Conservation (phyloP, 1,140 invertebrate genomes). For the Heliothis virescens region DNA sequence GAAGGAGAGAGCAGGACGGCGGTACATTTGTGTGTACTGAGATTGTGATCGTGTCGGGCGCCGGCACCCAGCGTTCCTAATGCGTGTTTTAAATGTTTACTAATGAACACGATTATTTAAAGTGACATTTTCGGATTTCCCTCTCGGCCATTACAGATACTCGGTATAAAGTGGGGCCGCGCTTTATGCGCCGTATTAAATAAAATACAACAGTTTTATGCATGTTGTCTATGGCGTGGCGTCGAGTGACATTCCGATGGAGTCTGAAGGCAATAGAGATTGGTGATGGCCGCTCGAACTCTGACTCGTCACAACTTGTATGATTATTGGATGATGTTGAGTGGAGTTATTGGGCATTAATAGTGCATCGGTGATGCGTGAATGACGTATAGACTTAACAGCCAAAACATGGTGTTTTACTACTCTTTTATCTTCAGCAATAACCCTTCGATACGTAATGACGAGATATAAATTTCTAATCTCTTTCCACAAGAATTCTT, state of each 20-base stretch:
- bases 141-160: conserved; percentile 71
- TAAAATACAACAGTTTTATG: conserved; percentile 71
- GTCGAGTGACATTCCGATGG: conserved; percentile 58
- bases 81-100: conserved; percentile 84
- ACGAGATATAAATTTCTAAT: no score
- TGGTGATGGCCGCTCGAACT: conserved; percentile 64
- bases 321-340: conserved; percentile 33
- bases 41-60: conserved; percentile 78
- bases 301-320: conserved; percentile 58
- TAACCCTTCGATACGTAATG: no score
- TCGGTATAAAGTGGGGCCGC: conserved; percentile 40
- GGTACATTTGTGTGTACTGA: conserved; percentile 63
- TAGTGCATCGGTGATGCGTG: conserved; percentile 12
- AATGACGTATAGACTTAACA: conserved; percentile 18
- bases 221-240: conserved; percentile 59
- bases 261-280: conserved; percentile 57
- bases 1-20: conserved; percentile 58
- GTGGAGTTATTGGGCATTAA: conserved; percentile 32
- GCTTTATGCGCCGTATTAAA: conserved; percentile 60
- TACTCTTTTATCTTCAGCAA: neutral
- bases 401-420: conserved; percentile 18
- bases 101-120: conserved; percentile 85
- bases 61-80: conserved; percentile 79
- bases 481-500: no score
- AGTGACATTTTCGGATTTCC: conserved; percentile 83